Evolutionary conservation across 2,113 vertebrate species (phyloP), one percentile per base, ranked within the genome.

Genomic region (Dicaeum eximium): DNA sequence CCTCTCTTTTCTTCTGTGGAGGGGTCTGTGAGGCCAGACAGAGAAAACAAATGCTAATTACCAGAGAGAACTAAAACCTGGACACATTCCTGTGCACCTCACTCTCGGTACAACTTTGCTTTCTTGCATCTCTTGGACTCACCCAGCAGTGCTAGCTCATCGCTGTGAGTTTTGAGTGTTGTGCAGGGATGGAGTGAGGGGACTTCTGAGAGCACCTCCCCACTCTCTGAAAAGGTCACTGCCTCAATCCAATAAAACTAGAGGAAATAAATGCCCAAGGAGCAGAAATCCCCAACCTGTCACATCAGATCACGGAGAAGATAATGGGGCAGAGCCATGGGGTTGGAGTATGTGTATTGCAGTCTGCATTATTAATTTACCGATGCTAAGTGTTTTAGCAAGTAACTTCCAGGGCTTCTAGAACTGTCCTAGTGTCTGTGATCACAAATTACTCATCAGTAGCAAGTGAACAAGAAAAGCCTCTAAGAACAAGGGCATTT

Each of bases 111-210:
- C n/a, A n/a, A n/a, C n/a, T n/a, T n/a, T n/a, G n/a, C n/a, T n/a
- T n/a, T n/a, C n/a, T n/a, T n/a, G n/a, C n/a, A n/a, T n/a, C n/a
- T n/a, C n/a, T n/a, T n/a, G n/a, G n/a, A n/a, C n/a, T n/a, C n/a
- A n/a, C n/a, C n/a, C n/a, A n/a, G n/a, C n/a, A n/a, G n/a, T n/a
- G n/a, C n/a, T n/a, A n/a, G n/a, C n/a, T n/a, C n/a, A n/a, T 20
- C 0, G 0, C 1, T 65, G 22, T 13, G 44, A 25, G 18, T 37
- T 73, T 13, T 16, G 58, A 66, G 42, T 22, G 33, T 20, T 50
- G 50, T 42, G 37, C 33, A 58, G 33, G 25, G 10, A n/a, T 37
- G 35, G 37, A 58, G 31, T 58, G 23, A 6, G 11, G 37, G 51
- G 12, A 65, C 28, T 50, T 44, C 10, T 27, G 71, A 35, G 44